Conservation (phyloP, 2,113 vertebrate species). For the Nicator chloris region DNA sequence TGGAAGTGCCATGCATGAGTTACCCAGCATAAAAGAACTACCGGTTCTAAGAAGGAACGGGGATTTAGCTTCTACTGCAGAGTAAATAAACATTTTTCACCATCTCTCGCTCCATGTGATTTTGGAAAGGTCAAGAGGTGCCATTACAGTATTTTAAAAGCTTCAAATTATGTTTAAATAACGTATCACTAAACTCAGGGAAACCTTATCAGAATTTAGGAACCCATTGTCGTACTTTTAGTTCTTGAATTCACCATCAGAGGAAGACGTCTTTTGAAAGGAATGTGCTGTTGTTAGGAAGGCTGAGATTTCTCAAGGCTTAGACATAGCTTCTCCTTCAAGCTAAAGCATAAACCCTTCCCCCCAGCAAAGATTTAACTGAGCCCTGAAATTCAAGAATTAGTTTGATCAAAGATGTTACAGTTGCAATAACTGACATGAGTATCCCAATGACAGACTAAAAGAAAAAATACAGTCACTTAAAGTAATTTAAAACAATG, state of each 20-base stretch:
- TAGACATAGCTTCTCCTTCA: background rate
- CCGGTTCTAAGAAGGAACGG: constrained; percentile 68
- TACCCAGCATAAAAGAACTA: constrained; percentile 73
- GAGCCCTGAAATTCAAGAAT: background rate
- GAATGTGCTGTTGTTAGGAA: constrained; percentile 37
- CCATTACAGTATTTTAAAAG: constrained; percentile 81
- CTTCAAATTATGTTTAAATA: constrained; percentile 78
- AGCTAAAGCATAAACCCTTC: background rate
- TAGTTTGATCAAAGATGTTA: background rate
- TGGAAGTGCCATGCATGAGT: constrained; percentile 77
- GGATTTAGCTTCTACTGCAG: constrained; percentile 72
- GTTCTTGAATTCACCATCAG: constrained; percentile 60
- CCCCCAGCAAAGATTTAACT: background rate
- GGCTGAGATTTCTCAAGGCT: constrained; percentile 1
- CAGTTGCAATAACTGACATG: background rate
- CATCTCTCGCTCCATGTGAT: constrained; percentile 74
- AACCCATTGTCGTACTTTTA: constrained; percentile 66
- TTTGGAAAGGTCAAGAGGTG: constrained; percentile 81
- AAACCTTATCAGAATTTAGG: constrained; percentile 75
- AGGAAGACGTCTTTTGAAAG: constrained; percentile 51
- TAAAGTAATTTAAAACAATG: background rate
- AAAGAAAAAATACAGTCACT: background rate
- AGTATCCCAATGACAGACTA: background rate
- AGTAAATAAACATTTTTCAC: constrained; percentile 83
- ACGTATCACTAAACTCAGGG: constrained; percentile 66